These are phyloP conservation scores for Mionectes macconnelli DNA, from an alignment of 2,113 vertebrate genomes.

Conservation along the genomic window DNA sequence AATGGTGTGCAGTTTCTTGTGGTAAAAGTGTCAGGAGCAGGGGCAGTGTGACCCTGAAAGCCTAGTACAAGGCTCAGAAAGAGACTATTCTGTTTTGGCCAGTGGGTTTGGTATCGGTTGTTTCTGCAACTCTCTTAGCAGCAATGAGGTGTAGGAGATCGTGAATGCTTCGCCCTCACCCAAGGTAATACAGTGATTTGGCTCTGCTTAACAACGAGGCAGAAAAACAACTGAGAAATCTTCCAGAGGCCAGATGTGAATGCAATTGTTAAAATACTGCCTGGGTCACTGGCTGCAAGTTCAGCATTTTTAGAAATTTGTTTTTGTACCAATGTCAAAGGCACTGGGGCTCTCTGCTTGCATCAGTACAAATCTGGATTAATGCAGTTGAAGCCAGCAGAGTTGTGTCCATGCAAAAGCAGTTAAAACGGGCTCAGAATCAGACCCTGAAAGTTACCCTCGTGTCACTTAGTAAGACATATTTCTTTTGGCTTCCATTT, in stretches of 20 bases:
- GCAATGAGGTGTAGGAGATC: background rate
- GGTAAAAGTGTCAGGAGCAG: background rate
- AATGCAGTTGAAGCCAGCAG: conserved; percentile 18
- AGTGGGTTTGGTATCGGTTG: background rate
- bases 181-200: background rate
- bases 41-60: background rate
- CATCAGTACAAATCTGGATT: conserved; percentile 39
- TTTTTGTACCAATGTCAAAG: conserved; percentile 45
- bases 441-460: background rate
- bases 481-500: conserved; percentile 59
- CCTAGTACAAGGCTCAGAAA: background rate
- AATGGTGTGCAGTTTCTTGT: background rate
- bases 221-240: conserved; percentile 25
- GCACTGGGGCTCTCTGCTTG: conserved; percentile 9
- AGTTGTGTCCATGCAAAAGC: background rate
- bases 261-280: conserved; percentile 30
- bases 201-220: background rate
- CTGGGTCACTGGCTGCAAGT: conserved; percentile 14
- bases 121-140: background rate
- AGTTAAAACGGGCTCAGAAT: conserved; percentile 20
- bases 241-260: conserved; percentile 54
- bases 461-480: conserved; percentile 42
- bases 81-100: background rate
- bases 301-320: conserved; percentile 28
- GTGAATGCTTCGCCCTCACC: background rate